Conservation (phyloP, 1,140 invertebrate species). For the Ceratosolen solmsi region DNA sequence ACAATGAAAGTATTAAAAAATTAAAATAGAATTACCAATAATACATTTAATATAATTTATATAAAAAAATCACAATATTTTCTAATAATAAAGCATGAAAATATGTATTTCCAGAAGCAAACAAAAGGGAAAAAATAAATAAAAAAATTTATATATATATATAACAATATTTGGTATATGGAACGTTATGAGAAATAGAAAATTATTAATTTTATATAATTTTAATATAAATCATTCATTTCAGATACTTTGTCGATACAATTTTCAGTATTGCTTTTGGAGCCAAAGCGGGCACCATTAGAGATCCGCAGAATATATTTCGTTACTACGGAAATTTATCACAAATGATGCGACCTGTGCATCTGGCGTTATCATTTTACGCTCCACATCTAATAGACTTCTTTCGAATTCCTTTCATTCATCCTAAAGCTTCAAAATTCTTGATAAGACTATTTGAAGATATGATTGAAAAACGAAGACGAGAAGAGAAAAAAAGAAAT, state of each 20-base stretch:
- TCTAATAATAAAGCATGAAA: too few relatives aligned
- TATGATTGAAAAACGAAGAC: conserved; percentile 56
- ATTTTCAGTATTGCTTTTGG: conserved; percentile 76
- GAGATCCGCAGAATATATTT: conserved; percentile 58
- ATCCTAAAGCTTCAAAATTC: conserved; percentile 54
- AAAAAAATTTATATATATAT: too few relatives aligned
- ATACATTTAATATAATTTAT: not conserved
- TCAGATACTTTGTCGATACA: conserved; percentile 75
- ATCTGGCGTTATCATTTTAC: not conserved
- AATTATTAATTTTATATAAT: too few relatives aligned
- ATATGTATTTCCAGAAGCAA: too few relatives aligned
- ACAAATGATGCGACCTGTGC: conserved; percentile 41
- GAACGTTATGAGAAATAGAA: too few relatives aligned
- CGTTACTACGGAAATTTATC: not conserved
- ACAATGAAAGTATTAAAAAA: too few relatives aligned
- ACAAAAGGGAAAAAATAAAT: too few relatives aligned
- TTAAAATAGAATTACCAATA: too few relatives aligned
- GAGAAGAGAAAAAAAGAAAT: conserved; percentile 58
- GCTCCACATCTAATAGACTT: not conserved
- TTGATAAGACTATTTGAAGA: conserved; percentile 58
- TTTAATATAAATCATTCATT: not conserved
- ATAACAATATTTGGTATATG: too few relatives aligned
- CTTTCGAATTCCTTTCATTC: not conserved
- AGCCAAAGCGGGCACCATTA: conserved; percentile 67
- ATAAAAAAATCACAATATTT: not conserved